phyloP scores from a whole-genome alignment of 2,113 vertebrate genomes.

The Lanius ludovicianus region DNA sequence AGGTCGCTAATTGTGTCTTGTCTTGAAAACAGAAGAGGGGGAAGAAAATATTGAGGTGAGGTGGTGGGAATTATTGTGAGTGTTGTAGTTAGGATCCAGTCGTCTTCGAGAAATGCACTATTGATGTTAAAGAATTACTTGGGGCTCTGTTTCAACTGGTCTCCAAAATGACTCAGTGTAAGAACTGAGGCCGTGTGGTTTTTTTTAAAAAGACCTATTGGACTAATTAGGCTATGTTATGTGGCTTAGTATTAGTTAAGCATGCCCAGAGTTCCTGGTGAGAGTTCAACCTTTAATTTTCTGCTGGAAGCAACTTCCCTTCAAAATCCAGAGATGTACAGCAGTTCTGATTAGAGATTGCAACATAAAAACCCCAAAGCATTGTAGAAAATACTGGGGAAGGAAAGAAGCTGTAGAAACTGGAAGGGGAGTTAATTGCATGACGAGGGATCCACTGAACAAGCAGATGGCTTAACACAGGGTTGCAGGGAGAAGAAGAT shows the following conservation, averaged over 20 bases:
- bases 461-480: neutral
- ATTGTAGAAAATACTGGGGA: constrained; percentile 37
- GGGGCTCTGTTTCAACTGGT: constrained; percentile 33
- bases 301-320: constrained; percentile 60
- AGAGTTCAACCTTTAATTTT: constrained; percentile 58
- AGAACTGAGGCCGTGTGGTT: neutral
- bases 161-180: constrained; percentile 49
- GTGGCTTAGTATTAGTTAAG: constrained; percentile 56
- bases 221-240: constrained; percentile 47
- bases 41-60: neutral
- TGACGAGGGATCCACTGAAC: neutral
- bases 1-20: neutral
- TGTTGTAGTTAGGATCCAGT: neutral
- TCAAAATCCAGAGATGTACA: constrained; percentile 24
- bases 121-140: neutral
- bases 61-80: neutral
- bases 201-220: neutral
- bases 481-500: neutral
- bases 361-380: constrained; percentile 39
- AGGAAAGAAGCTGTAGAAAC: constrained; percentile 41
- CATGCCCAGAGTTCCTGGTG: constrained; percentile 37
- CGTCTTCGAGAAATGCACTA: neutral
- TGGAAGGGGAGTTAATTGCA: constrained; percentile 7
- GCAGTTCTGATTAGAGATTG: constrained; percentile 55
- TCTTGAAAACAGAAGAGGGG: neutral